A percentile compares a stretch with the other conserved stretches of the same genome.
phyloP scores from a whole-genome alignment of 2,888 invertebrate genomes.

The Leptarthrus brevirostris region DNA sequence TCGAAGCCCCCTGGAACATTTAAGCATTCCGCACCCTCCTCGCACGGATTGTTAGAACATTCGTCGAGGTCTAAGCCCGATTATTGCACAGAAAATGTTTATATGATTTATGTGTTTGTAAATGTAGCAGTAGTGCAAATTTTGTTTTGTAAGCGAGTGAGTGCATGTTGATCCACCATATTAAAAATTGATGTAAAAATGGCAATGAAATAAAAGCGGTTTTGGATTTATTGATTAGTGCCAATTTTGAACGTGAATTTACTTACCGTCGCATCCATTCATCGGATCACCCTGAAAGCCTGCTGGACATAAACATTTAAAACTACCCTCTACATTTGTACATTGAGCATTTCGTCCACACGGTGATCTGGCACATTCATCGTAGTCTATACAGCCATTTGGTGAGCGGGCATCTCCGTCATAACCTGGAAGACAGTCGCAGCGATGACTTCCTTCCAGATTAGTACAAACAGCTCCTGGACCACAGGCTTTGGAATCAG shows the following conservation, averaged over 20 bases:
- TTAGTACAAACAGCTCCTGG: constrained; percentile 83
- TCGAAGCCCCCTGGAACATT: constrained; percentile 81
- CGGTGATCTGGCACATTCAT: constrained; percentile 79
- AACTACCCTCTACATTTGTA: constrained; percentile 81
- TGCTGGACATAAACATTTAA: constrained; percentile 83
- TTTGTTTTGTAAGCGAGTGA: constrained; percentile 47
- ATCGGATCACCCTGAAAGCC: constrained; percentile 85
- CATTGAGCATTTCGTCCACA: constrained; percentile 86
- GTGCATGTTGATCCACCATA: constrained; percentile 41
- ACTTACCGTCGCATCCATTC: constrained; percentile 78
- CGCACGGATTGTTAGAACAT: constrained; percentile 77
- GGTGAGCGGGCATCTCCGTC: constrained; percentile 81
- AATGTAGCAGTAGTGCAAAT: constrained; percentile 29
- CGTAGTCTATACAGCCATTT: constrained; percentile 76
- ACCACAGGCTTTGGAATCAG: constrained; percentile 78
- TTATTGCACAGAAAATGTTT: constrained; percentile 42
- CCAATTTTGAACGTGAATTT: not conserved
- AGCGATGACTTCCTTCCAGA: constrained; percentile 82
- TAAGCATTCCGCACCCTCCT: constrained; percentile 76
- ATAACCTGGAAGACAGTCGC: constrained; percentile 85
- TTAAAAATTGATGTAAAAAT: constrained; percentile 24
- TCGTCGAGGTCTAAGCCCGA: constrained; percentile 76
- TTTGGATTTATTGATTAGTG: constrained; percentile 23
- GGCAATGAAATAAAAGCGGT: constrained; percentile 20
- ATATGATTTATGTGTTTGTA: constrained; percentile 49